Evolutionary conservation across 1,140 invertebrate species (phyloP).

Genomic region (Eurosta solidaginis): DNA sequence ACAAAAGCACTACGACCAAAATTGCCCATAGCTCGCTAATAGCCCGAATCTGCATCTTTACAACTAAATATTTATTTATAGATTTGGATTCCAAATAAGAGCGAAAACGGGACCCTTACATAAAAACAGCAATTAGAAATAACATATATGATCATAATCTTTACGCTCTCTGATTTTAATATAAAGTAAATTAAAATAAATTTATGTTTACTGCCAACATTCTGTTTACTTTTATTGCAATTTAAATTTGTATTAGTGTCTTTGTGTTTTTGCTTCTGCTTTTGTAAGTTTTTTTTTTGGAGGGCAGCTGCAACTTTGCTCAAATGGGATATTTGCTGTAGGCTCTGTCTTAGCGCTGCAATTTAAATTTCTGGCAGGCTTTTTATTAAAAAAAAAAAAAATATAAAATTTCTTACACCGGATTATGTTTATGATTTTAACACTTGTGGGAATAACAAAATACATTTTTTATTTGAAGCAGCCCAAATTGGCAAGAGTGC

Average conservation of each 20-base stretch:
- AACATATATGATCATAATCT: too few relatives aligned
- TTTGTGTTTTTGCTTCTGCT: background rate
- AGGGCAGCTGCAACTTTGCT: background rate
- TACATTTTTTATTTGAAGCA: background rate
- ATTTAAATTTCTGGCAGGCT: background rate
- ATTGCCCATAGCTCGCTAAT: too few relatives aligned
- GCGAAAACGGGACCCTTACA: too few relatives aligned
- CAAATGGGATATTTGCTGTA: background rate
- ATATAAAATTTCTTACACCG: background rate
- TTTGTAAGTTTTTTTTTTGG: background rate
- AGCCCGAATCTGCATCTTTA: too few relatives aligned
- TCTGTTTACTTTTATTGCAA: background rate
- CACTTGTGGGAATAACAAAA: background rate
- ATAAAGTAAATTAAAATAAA: too few relatives aligned
- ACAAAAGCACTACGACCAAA: too few relatives aligned
- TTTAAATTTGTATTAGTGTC: background rate
- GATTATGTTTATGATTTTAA: conserved; percentile 10
- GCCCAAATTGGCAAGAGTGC: background rate
- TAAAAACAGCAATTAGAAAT: too few relatives aligned
- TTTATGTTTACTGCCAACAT: conserved; percentile 13
- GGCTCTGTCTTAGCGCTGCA: background rate
- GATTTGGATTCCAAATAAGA: too few relatives aligned
- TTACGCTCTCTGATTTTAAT: too few relatives aligned
- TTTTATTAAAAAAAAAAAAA: background rate
- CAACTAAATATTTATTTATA: too few relatives aligned